Evolutionary conservation across 1,140 invertebrate species (phyloP), one percentile per base, ranked within the genome.

Genomic region (Leptopilina clavipes): DNA sequence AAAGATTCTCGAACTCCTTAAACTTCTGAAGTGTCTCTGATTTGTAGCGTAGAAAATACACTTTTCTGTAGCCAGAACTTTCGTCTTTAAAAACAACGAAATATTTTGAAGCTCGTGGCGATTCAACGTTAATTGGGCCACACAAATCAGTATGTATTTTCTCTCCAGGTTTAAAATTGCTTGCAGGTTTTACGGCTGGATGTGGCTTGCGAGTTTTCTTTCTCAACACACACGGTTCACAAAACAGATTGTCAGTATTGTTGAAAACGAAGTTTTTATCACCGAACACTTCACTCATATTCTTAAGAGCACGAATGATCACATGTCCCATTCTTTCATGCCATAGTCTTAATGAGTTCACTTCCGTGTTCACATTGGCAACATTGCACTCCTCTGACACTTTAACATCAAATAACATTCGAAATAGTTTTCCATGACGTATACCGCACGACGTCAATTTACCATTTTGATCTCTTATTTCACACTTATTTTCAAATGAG

Each of bases 381-480:
- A 52, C 9, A 14, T 73, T 43, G 19, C 52, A 59, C 14, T 37
- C 0, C 7, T 1, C 6, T 7, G 18, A 11, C 14, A 54, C 17
- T 54, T n/a, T 14, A 5, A 73, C 72, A 31, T 73, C 3, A 54
- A 73, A 73, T 52, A n/a, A n/a, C n/a, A n/a, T n/a, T n/a, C n/a
- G n/a, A n/a, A n/a, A n/a, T n/a, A n/a, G n/a, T n/a, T n/a, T n/a
- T n/a, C n/a, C n/a, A n/a, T n/a, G n/a, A n/a, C n/a, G n/a, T n/a
- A n/a, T n/a, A n/a, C n/a, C n/a, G 10, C 6, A 14, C 44, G 71
- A 19, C 2, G 48, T 5, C 10, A 71, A 3, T 1, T 70, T 52
- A 12, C 31, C 54, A 5, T 18, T 19, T 3, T 11, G 14, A 18
- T 77, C 76, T 22, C 72, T 43, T 14, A 77, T 31, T 65, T 75